These are phyloP conservation scores for Ageneiosus marmoratus DNA, from an alignment of 2,113 vertebrate genomes.

Conservation along the genomic window DNA sequence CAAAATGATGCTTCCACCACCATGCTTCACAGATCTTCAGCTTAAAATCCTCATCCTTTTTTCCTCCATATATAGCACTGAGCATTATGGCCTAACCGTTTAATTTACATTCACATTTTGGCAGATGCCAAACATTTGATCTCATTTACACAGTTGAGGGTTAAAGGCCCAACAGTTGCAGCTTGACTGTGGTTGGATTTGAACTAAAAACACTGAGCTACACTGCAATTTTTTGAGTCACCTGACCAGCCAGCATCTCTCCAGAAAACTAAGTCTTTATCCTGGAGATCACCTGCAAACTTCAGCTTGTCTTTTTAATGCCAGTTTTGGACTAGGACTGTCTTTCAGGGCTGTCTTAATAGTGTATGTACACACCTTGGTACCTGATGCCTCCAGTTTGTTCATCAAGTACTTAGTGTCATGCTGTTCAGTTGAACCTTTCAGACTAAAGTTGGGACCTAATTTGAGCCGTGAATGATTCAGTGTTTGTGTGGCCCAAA, in stretches of 20 bases:
- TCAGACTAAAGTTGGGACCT: not conserved
- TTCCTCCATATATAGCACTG: not conserved
- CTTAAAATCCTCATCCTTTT: not conserved
- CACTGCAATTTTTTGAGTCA: too few relatives aligned
- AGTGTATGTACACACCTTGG: too few relatives aligned
- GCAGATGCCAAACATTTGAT: too few relatives aligned
- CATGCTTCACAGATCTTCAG: not conserved
- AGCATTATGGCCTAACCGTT: not conserved
- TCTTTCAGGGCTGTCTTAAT: not conserved
- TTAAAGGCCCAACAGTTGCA: too few relatives aligned
- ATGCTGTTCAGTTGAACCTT: not conserved
- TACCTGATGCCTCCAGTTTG: too few relatives aligned
- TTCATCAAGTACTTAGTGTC: not conserved
- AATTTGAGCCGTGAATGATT: too few relatives aligned
- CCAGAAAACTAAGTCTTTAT: not conserved
- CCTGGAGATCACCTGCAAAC: not conserved
- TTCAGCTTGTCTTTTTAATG: not conserved
- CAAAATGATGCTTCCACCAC: not conserved
- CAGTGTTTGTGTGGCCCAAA: too few relatives aligned
- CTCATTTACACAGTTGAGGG: too few relatives aligned
- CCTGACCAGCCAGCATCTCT: not conserved
- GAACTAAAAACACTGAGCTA: too few relatives aligned
- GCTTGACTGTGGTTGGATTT: too few relatives aligned
- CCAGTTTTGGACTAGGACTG: not conserved
- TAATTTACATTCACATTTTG: too few relatives aligned